Percentiles rank a stretch among this genome's conserved stretches.
Conservation (phyloP, 2,113 vertebrate species). For the Turdus rufiventris region DNA sequence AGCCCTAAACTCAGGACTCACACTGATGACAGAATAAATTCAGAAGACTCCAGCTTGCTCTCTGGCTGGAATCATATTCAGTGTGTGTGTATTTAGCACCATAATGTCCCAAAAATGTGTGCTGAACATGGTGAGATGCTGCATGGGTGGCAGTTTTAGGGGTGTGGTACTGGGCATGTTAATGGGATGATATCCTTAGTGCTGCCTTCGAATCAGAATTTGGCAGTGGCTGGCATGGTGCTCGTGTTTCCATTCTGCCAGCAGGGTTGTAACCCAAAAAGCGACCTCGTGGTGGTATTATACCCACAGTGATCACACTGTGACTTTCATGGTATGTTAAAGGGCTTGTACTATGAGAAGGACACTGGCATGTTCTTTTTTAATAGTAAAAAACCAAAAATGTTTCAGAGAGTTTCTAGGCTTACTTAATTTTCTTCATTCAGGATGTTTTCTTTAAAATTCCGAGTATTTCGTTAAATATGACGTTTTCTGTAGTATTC, state of each 20-base stretch:
- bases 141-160: not conserved
- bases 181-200: not conserved
- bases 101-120: not conserved
- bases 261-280: not conserved
- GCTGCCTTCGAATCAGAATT: not conserved
- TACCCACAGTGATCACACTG: not conserved
- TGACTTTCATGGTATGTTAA: not conserved
- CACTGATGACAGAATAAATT: not conserved
- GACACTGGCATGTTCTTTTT: not conserved
- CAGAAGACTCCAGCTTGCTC: not conserved
- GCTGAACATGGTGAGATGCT: not conserved
- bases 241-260: not conserved
- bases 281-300: accelerated
- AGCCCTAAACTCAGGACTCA: not conserved
- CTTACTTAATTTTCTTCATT: not conserved
- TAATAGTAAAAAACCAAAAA: not conserved
- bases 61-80: not conserved
- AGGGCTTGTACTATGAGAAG: not conserved
- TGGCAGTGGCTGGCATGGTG: not conserved
- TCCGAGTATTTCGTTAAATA: not conserved
- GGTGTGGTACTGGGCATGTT: not conserved
- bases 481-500: not conserved
- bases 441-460: accelerated
- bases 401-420: not conserved
- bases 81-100: not conserved